Conservation (phyloP, 1,140 invertebrate species). For the honey bee (Apis mellifera) region Amel_HAv3.1 CM009935.2:3885001-3885500, state of each 20-base stretch:
- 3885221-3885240: not conserved
- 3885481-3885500: no score
- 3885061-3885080: not conserved
- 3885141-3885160: constrained; percentile 1
- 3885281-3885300: not conserved
- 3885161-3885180: not conserved
- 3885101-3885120: not conserved
- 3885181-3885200: not conserved
- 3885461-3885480: no score
- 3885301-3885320: not conserved
- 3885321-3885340: not conserved
- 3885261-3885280: not conserved
- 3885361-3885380: not conserved
- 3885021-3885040: not conserved
- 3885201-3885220: not conserved
- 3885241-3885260: not conserved
- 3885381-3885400: not conserved
- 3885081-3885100: constrained; percentile 5
- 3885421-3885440: no score
- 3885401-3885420: no score
- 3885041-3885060: not conserved
- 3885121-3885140: not conserved
- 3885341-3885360: not conserved
- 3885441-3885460: no score
- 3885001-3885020: not conserved